Evolutionary conservation across 2,888 invertebrate genomes (phyloP).

Genomic region (Tachina lurida): DNA sequence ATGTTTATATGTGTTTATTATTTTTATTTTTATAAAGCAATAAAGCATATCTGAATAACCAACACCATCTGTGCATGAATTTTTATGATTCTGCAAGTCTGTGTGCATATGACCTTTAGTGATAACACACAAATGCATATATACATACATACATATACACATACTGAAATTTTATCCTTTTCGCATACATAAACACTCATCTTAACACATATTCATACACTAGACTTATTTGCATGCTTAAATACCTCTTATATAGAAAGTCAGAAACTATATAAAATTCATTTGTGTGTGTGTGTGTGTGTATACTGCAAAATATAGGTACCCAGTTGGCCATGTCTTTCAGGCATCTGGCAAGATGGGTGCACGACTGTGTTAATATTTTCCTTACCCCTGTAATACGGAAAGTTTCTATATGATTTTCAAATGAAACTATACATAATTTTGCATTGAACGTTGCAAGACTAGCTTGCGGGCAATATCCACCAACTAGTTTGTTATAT

Average conservation of each 20-base stretch:
- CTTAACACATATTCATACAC: not conserved
- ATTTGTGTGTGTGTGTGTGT: not conserved
- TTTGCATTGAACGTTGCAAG: too few relatives aligned
- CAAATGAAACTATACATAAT: too few relatives aligned
- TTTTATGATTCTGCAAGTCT: not conserved
- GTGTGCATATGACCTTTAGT: slow-evolving; percentile 51
- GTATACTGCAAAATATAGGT: not conserved
- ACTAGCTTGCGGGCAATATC: too few relatives aligned
- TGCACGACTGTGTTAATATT: not conserved
- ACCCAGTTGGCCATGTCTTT: too few relatives aligned
- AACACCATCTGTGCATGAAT: slow-evolving; percentile 49
- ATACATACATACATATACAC: not conserved
- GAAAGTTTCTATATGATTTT: too few relatives aligned
- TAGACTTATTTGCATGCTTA: slow-evolving; percentile 15
- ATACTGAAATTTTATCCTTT: slow-evolving; percentile 53
- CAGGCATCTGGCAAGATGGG: not conserved
- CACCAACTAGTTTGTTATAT: too few relatives aligned
- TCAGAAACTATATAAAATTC: slow-evolving; percentile 12
- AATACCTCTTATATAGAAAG: slow-evolving; percentile 30
- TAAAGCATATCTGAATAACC: slow-evolving; percentile 64
- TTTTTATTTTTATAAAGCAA: slow-evolving; percentile 20
- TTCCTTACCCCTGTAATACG: too few relatives aligned
- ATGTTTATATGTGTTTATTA: not conserved
- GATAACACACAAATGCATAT: slow-evolving; percentile 27
- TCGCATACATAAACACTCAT: not conserved